A percentile compares a stretch with the other conserved stretches of the same genome.
These are phyloP conservation scores for Agriopis aurantiaria DNA, from an alignment of 2,888 invertebrate species.

Conservation along the genomic window DNA sequence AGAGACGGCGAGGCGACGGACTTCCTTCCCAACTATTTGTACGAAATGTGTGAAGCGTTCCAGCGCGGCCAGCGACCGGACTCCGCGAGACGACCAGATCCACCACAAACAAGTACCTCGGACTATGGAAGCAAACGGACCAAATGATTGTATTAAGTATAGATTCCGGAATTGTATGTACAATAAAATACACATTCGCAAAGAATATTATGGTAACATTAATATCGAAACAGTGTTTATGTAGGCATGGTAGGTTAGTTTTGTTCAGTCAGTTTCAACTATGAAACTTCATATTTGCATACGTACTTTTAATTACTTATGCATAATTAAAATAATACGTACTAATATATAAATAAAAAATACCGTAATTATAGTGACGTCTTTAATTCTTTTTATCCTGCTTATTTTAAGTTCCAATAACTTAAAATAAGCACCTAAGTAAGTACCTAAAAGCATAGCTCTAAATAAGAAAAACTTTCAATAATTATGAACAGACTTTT, in stretches of 20 bases:
- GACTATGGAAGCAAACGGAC: conserved; percentile 59
- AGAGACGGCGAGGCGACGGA: conserved; percentile 78
- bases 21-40: conserved; percentile 81
- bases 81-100: conserved; percentile 69
- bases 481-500: background rate
- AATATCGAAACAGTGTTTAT: background rate
- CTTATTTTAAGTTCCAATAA: too few relatives aligned
- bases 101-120: conserved; percentile 53
- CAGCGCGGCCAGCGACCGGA: conserved; percentile 76
- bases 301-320: background rate
- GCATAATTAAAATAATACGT: conserved; percentile 9
- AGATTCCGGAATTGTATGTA: background rate
- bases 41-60: conserved; percentile 82
- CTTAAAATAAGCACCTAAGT: too few relatives aligned
- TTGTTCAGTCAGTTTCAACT: conserved; percentile 4
- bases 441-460: background rate
- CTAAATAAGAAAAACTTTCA: background rate
- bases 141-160: conserved; percentile 29
- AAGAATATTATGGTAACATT: background rate
- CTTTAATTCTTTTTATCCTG: conserved; percentile 18
- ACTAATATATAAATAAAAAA: conserved; percentile 2
- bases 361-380: conserved; percentile 1
- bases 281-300: background rate
- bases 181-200: background rate
- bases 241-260: conserved; percentile 17